Evolutionary conservation across 1,140 invertebrate genomes (phyloP).

Genomic region (Papilio polyxenes): DNA sequence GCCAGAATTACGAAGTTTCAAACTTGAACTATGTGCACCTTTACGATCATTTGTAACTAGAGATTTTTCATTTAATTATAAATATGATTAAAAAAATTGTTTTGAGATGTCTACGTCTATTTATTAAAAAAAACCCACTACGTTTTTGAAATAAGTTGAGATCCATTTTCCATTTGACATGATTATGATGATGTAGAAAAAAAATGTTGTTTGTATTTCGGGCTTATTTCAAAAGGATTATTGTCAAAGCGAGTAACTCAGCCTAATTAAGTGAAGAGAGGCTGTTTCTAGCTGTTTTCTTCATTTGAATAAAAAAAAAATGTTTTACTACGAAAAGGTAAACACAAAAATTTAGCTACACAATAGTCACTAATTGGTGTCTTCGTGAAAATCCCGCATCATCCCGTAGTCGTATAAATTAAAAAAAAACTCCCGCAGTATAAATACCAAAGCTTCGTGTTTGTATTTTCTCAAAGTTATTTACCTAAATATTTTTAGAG

Average conservation of each 20-base stretch:
- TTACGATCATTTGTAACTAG: slow-evolving; percentile 38
- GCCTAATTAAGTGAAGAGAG: background rate
- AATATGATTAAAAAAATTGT: background rate
- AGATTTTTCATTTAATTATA: background rate
- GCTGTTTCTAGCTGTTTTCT: background rate
- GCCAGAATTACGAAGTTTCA: slow-evolving; percentile 57
- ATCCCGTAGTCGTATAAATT: background rate
- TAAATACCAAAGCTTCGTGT: background rate
- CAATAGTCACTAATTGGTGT: background rate
- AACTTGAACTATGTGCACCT: slow-evolving; percentile 57
- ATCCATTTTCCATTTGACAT: background rate
- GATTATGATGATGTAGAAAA: background rate
- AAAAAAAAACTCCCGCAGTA: background rate
- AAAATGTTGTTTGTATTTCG: background rate
- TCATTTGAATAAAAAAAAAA: background rate
- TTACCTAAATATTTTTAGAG: too few species aligned
- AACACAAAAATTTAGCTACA: background rate
- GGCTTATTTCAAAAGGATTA: background rate
- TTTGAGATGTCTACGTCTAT: background rate
- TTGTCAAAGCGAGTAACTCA: background rate
- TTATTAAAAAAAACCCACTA: background rate
- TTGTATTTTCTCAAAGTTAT: background rate
- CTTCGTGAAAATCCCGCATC: background rate
- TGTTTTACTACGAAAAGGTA: background rate
- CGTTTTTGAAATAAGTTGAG: too few species aligned